These are phyloP conservation scores for Agrilus mali DNA, from an alignment of 2,888 invertebrate genomes.

Conservation along the genomic window DNA sequence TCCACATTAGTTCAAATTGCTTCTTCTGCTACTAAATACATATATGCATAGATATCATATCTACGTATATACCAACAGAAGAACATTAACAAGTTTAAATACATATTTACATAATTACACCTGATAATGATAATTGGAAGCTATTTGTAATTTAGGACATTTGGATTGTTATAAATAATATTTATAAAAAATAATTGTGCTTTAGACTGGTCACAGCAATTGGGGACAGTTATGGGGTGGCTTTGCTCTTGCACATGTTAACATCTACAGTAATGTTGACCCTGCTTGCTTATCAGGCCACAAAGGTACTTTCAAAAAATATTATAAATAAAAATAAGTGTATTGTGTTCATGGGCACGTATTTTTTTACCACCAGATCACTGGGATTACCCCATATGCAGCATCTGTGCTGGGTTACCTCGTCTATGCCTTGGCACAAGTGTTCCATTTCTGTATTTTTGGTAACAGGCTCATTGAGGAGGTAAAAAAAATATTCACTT, in stretches of 20 bases:
- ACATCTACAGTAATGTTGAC: conserved; percentile 74
- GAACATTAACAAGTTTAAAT: too few species aligned
- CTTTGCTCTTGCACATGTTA: conserved; percentile 72
- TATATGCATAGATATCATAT: too few species aligned
- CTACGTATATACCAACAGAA: too few species aligned
- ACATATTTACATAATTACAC: too few species aligned
- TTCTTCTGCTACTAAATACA: too few species aligned
- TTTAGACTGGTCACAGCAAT: conserved; percentile 65
- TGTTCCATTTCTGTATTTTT: conserved; percentile 77
- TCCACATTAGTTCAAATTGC: too few species aligned
- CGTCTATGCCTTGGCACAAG: conserved; percentile 68
- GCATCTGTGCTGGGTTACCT: conserved; percentile 69
- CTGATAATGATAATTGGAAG: too few species aligned
- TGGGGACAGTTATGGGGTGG: conserved; percentile 75
- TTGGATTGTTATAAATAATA: too few species aligned
- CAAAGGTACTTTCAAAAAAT: conserved; percentile 44
- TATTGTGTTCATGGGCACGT: neutral
- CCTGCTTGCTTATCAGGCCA: conserved; percentile 74
- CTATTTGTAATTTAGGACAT: too few species aligned
- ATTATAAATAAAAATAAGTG: too few species aligned
- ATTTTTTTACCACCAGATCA: conserved; percentile 39
- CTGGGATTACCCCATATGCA: conserved; percentile 63
- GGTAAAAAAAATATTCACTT: too few species aligned
- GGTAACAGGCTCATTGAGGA: conserved; percentile 80
- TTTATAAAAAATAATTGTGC: conserved; percentile 9